phyloP scores from a whole-genome alignment of 2,797 vertebrate genomes.

The Capromys pilorides region DNA sequence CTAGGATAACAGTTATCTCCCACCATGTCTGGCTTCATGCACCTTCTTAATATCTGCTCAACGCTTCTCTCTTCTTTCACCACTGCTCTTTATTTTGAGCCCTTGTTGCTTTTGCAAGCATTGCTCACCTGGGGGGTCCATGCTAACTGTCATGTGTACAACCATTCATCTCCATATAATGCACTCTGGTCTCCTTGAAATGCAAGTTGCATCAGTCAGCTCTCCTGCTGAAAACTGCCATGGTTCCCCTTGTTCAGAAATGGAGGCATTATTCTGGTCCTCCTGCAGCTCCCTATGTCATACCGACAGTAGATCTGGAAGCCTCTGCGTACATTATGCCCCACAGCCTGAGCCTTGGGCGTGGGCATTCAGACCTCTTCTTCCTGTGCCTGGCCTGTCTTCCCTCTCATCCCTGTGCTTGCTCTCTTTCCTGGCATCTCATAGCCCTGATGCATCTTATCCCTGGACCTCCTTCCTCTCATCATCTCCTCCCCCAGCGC shows the following conservation, averaged over 20 bases:
- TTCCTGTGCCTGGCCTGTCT: not conserved
- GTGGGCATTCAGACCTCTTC: not conserved
- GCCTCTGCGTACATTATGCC: not conserved
- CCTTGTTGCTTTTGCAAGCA: not conserved
- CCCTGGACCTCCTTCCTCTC: not conserved
- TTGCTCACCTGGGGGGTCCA: not conserved
- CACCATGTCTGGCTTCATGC: not conserved
- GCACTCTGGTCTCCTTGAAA: not conserved
- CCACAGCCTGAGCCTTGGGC: no score
- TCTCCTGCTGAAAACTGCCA: not conserved
- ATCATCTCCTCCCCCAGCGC: fast-evolving
- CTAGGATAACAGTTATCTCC: not conserved
- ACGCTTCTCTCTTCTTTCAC: not conserved
- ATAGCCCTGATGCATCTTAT: not conserved
- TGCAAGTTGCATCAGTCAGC: not conserved
- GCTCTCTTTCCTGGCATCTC: not conserved
- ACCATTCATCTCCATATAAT: not conserved
- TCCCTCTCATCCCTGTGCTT: not conserved
- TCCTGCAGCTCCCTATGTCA: fast-evolving
- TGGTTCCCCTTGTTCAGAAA: no score
- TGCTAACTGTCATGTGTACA: no score
- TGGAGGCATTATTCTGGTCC: not conserved
- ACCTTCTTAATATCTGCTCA: not conserved
- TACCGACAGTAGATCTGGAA: fast-evolving
- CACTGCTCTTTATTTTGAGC: not conserved